Percentiles rank a stretch among this genome's conserved stretches.
Evolutionary conservation across 1,140 invertebrate genomes (phyloP).

Genomic region (Drusus annulatus): DNA sequence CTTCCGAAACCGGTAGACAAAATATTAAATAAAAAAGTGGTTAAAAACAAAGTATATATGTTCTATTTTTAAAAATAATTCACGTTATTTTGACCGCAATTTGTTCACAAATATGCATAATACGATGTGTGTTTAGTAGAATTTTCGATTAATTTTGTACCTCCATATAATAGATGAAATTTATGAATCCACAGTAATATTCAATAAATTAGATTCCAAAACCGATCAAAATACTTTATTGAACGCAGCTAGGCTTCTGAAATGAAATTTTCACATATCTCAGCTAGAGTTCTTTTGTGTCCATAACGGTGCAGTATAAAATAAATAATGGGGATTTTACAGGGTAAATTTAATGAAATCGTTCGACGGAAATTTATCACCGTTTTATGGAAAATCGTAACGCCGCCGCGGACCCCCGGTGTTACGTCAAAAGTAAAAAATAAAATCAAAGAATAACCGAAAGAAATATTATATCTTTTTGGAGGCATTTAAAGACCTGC

Average conservation of each 20-base stretch:
- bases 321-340: conserved; percentile 29
- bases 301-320: neutral
- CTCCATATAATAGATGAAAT: too few species aligned
- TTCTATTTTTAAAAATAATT: too few species aligned
- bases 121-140: too few species aligned
- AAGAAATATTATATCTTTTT: conserved; percentile 1
- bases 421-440: conserved; percentile 41
- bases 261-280: conserved; percentile 14
- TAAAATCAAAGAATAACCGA: conserved; percentile 31
- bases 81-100: too few species aligned
- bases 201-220: conserved; percentile 5
- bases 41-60: too few species aligned
- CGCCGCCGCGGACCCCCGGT: conserved; percentile 35
- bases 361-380: conserved; percentile 28
- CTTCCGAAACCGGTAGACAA: too few species aligned
- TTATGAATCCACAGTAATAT: too few species aligned
- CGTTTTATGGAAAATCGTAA: conserved; percentile 36
- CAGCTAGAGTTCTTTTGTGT: neutral
- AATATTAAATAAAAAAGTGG: too few species aligned
- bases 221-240: conserved; percentile 21
- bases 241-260: conserved; percentile 21
- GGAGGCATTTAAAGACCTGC: neutral
- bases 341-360: conserved; percentile 31
- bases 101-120: too few species aligned
- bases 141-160: too few species aligned